Conservation (phyloP, 1,140 invertebrate species). For the Caenorhabditis inopinata region DNA sequence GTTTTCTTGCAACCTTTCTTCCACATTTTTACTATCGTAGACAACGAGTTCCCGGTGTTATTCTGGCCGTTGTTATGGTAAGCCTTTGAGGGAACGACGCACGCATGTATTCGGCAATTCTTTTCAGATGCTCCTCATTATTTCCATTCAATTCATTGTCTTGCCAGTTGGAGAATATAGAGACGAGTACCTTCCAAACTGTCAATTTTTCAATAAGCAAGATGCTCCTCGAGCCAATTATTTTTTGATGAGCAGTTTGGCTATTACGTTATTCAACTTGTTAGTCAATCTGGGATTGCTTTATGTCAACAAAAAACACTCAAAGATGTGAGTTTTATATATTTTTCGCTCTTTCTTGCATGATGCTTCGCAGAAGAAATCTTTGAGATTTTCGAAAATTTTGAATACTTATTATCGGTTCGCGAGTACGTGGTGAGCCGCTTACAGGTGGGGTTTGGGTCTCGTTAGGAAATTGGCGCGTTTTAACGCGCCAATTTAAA, state of each 20-base stretch:
- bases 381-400: no score
- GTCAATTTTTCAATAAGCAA: constrained; percentile 9
- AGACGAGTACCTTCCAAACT: background rate
- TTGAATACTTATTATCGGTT: no score
- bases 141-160: background rate
- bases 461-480: no score
- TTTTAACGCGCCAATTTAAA: no score
- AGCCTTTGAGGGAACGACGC: background rate
- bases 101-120: background rate
- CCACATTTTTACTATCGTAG: background rate
- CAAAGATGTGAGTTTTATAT: background rate
- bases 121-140: background rate
- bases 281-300: background rate
- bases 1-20: background rate
- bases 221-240: background rate
- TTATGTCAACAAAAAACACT: background rate
- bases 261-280: background rate
- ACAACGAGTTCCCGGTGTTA: background rate
- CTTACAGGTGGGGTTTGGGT: no score
- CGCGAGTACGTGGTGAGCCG: no score
- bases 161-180: background rate
- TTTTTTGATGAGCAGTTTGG: background rate
- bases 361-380: no score
- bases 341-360: background rate
- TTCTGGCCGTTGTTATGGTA: background rate